A percentile compares a stretch with the other conserved stretches of the same genome.
These are phyloP conservation scores for Puffinus mauretanicus DNA, from an alignment of 2,113 vertebrate species.

Conservation along the genomic window DNA sequence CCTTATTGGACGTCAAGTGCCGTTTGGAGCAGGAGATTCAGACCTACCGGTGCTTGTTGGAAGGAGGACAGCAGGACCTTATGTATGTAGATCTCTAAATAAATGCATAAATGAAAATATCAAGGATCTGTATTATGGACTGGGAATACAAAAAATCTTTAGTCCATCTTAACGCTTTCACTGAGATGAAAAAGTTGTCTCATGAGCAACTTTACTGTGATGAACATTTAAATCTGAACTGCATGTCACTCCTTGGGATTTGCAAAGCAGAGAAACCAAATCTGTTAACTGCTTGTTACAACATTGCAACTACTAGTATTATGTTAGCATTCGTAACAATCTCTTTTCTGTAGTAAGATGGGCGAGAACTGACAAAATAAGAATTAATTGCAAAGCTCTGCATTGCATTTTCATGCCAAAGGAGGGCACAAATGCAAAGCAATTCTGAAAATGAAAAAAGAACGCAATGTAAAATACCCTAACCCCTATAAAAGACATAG, in stretches of 20 bases:
- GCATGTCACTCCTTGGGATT: neutral
- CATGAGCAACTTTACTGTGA: neutral
- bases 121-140: neutral
- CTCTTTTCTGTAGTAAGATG: neutral
- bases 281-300: neutral
- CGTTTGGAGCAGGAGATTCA: conserved; percentile 86
- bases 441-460: neutral
- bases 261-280: neutral
- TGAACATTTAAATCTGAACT: neutral
- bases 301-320: neutral
- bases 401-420: neutral
- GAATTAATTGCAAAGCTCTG: neutral
- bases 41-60: conserved; percentile 81
- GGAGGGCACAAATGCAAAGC: neutral
- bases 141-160: neutral
- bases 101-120: neutral
- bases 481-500: rapidly evolving
- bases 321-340: neutral
- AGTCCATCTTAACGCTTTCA: neutral
- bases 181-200: neutral
- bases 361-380: neutral
- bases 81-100: conserved; percentile 22
- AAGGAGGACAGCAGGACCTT: conserved; percentile 73
- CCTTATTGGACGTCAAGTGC: conserved; percentile 82
- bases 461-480: neutral